Percentiles rank a stretch among this genome's conserved stretches.
phyloP scores from a whole-genome alignment of 2,888 invertebrate species.

The Standfussiana lucernea region DNA sequence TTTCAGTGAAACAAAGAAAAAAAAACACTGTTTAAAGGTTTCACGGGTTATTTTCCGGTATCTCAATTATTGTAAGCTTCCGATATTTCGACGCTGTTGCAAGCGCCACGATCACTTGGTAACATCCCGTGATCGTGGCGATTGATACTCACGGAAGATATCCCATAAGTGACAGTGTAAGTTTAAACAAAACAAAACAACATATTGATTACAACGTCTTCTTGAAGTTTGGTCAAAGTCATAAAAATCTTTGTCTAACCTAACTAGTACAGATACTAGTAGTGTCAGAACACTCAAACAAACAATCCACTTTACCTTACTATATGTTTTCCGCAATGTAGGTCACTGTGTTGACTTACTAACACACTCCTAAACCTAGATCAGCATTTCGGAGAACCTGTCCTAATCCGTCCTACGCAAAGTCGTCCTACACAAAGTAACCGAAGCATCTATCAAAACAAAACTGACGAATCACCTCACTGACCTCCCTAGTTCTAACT shows the following conservation, averaged over 20 bases:
- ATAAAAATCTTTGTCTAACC: neutral
- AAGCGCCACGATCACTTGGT: no score
- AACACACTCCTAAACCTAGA: constrained; percentile 27
- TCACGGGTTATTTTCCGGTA: no score
- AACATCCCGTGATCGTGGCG: no score
- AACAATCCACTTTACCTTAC: neutral
- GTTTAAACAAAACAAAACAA: accelerated
- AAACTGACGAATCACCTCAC: constrained; percentile 62
- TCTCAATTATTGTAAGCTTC: no score
- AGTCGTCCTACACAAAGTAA: constrained; percentile 31
- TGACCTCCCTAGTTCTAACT: constrained; percentile 67
- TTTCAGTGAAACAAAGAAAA: neutral
- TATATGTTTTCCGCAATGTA: neutral
- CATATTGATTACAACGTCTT: neutral
- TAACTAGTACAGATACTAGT: no score
- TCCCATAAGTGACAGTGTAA: no score
- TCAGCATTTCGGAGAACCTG: constrained; percentile 35
- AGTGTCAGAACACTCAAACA: no score
- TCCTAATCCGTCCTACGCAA: constrained; percentile 45
- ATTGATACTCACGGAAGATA: no score
- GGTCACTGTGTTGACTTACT: constrained; percentile 32
- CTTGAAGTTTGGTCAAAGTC: neutral
- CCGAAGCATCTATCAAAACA: constrained; percentile 60
- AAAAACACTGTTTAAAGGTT: no score
- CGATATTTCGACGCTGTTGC: no score